A percentile compares a stretch with the other conserved stretches of the same genome.
phyloP scores from a whole-genome alignment of 2,888 invertebrate species.

The Agonopterix arenella region DNA sequence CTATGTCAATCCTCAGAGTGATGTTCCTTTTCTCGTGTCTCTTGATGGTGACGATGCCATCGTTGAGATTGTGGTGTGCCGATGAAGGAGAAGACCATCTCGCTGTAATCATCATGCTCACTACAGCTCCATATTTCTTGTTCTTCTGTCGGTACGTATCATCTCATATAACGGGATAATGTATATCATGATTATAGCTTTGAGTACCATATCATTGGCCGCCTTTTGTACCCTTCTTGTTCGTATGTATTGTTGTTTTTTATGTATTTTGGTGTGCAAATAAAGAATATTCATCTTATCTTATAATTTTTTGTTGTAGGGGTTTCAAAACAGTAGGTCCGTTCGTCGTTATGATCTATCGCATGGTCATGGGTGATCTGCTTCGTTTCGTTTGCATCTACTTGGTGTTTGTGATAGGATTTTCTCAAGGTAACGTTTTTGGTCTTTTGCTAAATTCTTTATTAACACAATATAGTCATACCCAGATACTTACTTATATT shows the following conservation, averaged over 20 bases:
- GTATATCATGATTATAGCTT: too few relatives aligned
- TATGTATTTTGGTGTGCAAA: too few relatives aligned
- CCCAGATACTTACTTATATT: background rate
- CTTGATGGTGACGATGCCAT: slow-evolving; percentile 90
- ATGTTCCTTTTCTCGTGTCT: slow-evolving; percentile 96
- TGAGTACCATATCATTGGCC: too few relatives aligned
- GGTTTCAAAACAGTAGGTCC: slow-evolving; percentile 99
- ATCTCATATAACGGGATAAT: too few relatives aligned
- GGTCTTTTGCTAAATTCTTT: too few relatives aligned
- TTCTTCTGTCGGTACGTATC: slow-evolving; percentile 92
- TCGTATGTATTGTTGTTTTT: too few relatives aligned
- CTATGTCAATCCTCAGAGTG: slow-evolving; percentile 71
- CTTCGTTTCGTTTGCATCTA: slow-evolving; percentile 97
- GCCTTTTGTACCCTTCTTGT: too few relatives aligned
- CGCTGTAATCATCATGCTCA: slow-evolving; percentile 95
- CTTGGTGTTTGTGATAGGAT: slow-evolving; percentile 97
- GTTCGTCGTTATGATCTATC: slow-evolving; percentile 99
- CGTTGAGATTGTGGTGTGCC: slow-evolving; percentile 88
- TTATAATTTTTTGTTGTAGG: slow-evolving; percentile 61
- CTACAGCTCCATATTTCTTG: slow-evolving; percentile 96
- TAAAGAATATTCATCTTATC: too few relatives aligned
- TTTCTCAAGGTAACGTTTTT: slow-evolving; percentile 88
- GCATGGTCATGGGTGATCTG: slow-evolving; percentile 98
- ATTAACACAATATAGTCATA: too few relatives aligned
- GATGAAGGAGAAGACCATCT: slow-evolving; percentile 94